Evolutionary conservation across 2,888 invertebrate species (phyloP).

Genomic region (Gari tellinella): DNA sequence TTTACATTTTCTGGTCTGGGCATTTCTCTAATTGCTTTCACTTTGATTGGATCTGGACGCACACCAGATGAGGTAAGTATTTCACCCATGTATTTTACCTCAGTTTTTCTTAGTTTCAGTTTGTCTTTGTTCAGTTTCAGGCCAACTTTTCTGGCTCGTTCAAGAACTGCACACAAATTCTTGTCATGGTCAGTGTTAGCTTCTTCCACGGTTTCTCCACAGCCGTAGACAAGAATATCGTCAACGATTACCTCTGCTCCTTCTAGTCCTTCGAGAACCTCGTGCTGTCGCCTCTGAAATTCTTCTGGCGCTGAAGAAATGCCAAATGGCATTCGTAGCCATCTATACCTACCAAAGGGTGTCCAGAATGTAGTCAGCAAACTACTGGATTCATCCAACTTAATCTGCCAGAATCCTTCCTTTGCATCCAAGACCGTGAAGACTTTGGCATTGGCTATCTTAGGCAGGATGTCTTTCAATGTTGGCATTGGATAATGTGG

Average conservation of each 20-base stretch:
- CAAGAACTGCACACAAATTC: constrained; percentile 39
- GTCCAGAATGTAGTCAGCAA: constrained; percentile 61
- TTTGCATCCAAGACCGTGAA: constrained; percentile 53
- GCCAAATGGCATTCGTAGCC: constrained; percentile 62
- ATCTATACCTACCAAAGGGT: constrained; percentile 59
- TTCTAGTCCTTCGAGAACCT: constrained; percentile 55
- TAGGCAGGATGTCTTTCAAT: constrained; percentile 62
- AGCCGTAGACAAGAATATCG: constrained; percentile 56
- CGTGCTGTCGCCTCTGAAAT: constrained; percentile 52
- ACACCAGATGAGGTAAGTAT: constrained; percentile 47
- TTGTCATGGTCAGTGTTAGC: constrained; percentile 37
- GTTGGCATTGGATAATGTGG: constrained; percentile 53
- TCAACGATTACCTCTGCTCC: constrained; percentile 58
- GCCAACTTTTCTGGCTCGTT: constrained; percentile 33
- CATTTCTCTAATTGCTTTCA: constrained; percentile 54
- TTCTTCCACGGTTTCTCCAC: constrained; percentile 40
- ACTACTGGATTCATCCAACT: constrained; percentile 52
- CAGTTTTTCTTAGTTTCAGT: constrained; percentile 44
- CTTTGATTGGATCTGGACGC: constrained; percentile 45
- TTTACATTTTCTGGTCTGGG: constrained; percentile 38
- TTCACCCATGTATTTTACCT: constrained; percentile 55
- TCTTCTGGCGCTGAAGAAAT: constrained; percentile 50
- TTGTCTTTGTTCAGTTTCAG: constrained; percentile 40
- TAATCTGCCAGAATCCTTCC: constrained; percentile 55
- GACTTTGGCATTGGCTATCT: constrained; percentile 51